A percentile compares a stretch with the other conserved stretches of the same genome.
These are phyloP conservation scores for Lissonota sp. DNA, from an alignment of 2,888 invertebrate genomes.

Conservation along the genomic window DNA sequence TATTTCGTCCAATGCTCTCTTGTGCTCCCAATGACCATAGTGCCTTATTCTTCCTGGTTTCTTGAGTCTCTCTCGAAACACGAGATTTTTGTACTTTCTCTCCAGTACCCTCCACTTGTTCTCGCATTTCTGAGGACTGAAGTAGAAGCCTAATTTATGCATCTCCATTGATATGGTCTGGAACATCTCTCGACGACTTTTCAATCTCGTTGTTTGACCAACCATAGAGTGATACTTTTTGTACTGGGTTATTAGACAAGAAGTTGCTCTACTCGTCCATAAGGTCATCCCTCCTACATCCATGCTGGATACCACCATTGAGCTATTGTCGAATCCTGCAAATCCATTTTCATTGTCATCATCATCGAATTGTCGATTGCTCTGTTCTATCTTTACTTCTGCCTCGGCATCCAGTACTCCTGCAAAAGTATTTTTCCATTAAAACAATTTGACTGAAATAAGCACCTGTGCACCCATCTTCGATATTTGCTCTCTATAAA, in stretches of 20 bases:
- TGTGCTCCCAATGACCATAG: slow-evolving; percentile 80
- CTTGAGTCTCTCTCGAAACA: slow-evolving; percentile 76
- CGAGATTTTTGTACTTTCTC: slow-evolving; percentile 79
- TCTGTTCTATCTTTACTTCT: slow-evolving; percentile 70
- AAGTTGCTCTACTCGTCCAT: slow-evolving; percentile 79
- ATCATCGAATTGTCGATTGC: slow-evolving; percentile 53
- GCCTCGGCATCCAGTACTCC: slow-evolving; percentile 72
- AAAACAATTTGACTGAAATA: no score
- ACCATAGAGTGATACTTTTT: slow-evolving; percentile 77
- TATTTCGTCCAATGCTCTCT: slow-evolving; percentile 78
- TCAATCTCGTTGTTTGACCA: slow-evolving; percentile 75
- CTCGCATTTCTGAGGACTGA: slow-evolving; percentile 80
- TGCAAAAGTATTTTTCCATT: slow-evolving; percentile 12
- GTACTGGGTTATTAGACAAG: slow-evolving; percentile 77
- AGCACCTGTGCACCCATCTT: no score
- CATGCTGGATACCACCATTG: slow-evolving; percentile 61
- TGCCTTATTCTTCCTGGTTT: slow-evolving; percentile 80
- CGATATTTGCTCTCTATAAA: no score
- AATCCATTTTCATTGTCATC: slow-evolving; percentile 72
- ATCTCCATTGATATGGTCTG: slow-evolving; percentile 79
- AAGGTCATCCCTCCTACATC: slow-evolving; percentile 72
- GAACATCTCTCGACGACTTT: slow-evolving; percentile 79
- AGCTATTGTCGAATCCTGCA: slow-evolving; percentile 63
- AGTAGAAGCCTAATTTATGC: slow-evolving; percentile 76
- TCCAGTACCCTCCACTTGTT: slow-evolving; percentile 81